phyloP scores from a whole-genome alignment of 2,888 invertebrate species.

The Ornithoptera priamus region DNA sequence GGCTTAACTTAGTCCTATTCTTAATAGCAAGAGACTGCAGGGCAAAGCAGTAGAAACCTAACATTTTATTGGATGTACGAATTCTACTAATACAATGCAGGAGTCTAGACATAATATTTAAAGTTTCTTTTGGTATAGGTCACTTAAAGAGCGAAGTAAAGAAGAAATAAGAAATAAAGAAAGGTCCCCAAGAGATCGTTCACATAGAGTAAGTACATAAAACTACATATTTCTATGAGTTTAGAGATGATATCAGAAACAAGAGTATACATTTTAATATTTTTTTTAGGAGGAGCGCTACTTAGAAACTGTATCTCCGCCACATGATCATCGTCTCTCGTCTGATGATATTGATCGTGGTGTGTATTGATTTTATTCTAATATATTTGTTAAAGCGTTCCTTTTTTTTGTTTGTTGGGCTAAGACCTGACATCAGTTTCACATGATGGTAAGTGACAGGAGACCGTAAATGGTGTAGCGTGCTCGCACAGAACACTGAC shows the following conservation, averaged over 20 bases:
- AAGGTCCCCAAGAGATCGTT: constrained; percentile 73
- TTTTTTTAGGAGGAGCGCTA: constrained; percentile 70
- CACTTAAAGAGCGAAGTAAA: constrained; percentile 81
- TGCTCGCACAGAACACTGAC: no score
- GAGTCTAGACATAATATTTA: neutral
- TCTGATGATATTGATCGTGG: constrained; percentile 75
- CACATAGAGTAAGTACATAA: constrained; percentile 58
- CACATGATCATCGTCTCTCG: constrained; percentile 78
- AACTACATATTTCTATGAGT: neutral
- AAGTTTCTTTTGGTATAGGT: constrained; percentile 37
- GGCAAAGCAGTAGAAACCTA: no score
- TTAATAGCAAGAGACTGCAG: no score
- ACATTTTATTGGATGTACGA: no score
- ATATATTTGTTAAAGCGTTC: neutral
- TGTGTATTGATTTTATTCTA: constrained; percentile 36
- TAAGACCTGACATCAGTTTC: neutral
- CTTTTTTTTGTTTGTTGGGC: neutral
- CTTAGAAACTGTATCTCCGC: constrained; percentile 71
- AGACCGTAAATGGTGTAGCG: no score
- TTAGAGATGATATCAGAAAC: neutral
- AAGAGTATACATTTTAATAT: neutral
- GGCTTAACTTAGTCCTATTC: no score
- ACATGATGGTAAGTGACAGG: no score
- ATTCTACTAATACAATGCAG: no score
- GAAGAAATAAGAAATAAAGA: constrained; percentile 81